Evolutionary conservation across 1,140 invertebrate species (phyloP).

Genomic region (Papilio helenus): DNA sequence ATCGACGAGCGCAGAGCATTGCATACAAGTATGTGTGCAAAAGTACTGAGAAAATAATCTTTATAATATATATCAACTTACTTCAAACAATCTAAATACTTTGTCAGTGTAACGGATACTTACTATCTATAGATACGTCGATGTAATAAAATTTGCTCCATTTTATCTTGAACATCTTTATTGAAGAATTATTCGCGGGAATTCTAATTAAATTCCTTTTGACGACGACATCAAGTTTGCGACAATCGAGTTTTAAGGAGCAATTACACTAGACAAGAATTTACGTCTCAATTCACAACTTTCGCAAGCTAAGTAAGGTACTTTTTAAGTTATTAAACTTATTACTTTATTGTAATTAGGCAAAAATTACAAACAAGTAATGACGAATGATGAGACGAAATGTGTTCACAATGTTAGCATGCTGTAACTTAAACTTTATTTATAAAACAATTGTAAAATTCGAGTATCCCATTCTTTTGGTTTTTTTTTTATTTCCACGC

Average conservation of each 20-base stretch:
- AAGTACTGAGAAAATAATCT: too few relatives aligned
- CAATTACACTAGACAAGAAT: slow-evolving; percentile 29
- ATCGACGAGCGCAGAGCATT: too few relatives aligned
- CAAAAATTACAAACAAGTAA: too few relatives aligned
- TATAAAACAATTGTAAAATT: too few relatives aligned
- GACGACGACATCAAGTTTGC: slow-evolving; percentile 50
- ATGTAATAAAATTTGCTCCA: slow-evolving; percentile 38
- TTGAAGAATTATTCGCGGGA: slow-evolving; percentile 63
- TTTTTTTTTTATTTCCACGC: too few relatives aligned
- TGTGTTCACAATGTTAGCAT: too few relatives aligned
- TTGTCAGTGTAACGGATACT: not conserved
- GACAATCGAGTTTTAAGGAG: slow-evolving; percentile 53
- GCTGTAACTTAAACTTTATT: too few relatives aligned
- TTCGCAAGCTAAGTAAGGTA: not conserved
- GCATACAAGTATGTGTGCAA: too few relatives aligned
- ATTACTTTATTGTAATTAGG: too few relatives aligned
- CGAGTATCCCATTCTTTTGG: too few relatives aligned
- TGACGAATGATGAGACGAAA: too few relatives aligned
- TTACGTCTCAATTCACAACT: not conserved
- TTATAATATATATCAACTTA: too few relatives aligned
- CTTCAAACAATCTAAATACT: not conserved
- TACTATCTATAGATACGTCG: not conserved
- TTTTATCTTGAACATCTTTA: slow-evolving; percentile 66
- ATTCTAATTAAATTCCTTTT: slow-evolving; percentile 72
- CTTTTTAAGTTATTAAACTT: not conserved